These are phyloP conservation scores for Peromyscus aztecus DNA, from an alignment of 2,797 vertebrate species.

Conservation along the genomic window DNA sequence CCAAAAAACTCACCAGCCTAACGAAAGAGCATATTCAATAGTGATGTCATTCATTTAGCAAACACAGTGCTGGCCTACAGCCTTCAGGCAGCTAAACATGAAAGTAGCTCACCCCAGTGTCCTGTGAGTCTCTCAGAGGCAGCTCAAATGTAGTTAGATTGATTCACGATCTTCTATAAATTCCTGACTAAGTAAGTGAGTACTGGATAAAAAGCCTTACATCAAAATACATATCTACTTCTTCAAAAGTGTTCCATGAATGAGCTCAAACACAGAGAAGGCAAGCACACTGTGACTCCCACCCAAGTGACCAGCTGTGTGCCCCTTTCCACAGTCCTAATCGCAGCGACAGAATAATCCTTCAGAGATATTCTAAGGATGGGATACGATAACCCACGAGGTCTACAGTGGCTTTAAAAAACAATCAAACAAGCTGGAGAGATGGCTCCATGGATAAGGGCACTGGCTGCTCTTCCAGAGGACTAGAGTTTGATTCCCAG, in stretches of 20 bases:
- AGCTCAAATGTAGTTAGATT: neutral
- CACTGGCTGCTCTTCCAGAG: neutral
- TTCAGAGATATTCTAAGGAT: neutral
- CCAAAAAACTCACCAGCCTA: conserved; percentile 95
- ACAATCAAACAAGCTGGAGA: neutral
- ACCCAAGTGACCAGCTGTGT: neutral
- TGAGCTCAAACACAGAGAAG: neutral
- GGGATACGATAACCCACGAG: neutral
- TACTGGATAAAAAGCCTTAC: neutral
- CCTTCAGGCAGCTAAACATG: neutral
- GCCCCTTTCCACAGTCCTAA: accelerated
- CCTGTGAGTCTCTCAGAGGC: neutral
- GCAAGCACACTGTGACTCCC: neutral
- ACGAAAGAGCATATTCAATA: neutral
- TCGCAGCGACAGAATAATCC: neutral
- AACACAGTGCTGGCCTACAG: accelerated
- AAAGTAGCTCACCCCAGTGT: accelerated
- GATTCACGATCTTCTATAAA: neutral
- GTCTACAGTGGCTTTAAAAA: neutral
- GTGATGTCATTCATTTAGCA: neutral
- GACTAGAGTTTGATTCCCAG: neutral
- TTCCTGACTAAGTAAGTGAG: neutral
- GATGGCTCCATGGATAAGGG: neutral
- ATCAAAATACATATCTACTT: neutral
- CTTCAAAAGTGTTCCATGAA: neutral